A percentile compares a stretch with the other conserved stretches of the same genome.
These are phyloP conservation scores for Hirundichthys speculiger DNA, from an alignment of 2,113 vertebrate genomes.

Conservation along the genomic window DNA sequence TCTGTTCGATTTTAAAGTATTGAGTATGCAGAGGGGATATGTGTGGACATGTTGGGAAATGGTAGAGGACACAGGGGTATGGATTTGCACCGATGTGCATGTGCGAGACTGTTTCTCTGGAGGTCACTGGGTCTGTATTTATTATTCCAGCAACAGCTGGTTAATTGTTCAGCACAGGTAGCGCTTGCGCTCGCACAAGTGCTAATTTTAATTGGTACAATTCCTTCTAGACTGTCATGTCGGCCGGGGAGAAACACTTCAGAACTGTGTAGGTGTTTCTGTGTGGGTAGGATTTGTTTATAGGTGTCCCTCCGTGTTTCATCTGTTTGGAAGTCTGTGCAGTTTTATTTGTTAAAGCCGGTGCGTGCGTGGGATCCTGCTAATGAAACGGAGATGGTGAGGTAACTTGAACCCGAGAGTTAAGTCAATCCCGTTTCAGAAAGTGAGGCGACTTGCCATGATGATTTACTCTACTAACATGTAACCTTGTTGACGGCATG, in stretches of 20 bases:
- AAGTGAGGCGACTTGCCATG: no score
- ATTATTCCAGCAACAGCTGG: conserved; percentile 14
- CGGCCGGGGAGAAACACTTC: background rate
- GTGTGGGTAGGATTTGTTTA: conserved; percentile 1
- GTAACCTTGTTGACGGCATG: no score
- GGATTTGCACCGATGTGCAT: background rate
- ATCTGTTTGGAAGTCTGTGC: background rate
- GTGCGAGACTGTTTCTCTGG: background rate
- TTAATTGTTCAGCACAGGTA: conserved; percentile 7
- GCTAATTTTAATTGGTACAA: background rate
- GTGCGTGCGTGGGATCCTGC: background rate
- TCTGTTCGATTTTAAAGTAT: no score
- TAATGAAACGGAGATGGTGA: no score
- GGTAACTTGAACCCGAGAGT: no score
- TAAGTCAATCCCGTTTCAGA: no score
- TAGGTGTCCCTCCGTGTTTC: background rate
- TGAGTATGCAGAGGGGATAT: background rate
- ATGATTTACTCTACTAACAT: no score
- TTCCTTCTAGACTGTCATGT: background rate
- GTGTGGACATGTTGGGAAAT: background rate
- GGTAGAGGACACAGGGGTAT: background rate
- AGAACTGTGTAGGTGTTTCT: conserved; percentile 5
- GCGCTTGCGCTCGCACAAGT: background rate
- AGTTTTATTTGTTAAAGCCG: background rate
- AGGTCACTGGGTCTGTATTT: conserved; percentile 17